Evolutionary conservation across 1,140 invertebrate genomes (phyloP).

Genomic region (Pomacea maculata): DNA sequence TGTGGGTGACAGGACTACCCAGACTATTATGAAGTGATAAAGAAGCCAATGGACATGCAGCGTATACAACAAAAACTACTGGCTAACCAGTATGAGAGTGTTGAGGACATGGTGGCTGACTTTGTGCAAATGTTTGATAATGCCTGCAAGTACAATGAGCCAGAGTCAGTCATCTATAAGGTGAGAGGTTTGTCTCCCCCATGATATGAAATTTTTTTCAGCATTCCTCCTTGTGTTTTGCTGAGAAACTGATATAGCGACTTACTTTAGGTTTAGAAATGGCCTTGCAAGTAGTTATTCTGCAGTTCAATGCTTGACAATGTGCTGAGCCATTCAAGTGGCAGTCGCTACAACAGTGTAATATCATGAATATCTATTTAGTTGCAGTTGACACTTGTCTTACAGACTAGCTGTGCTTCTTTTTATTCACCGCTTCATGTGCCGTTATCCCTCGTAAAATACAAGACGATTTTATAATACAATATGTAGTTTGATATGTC

Average conservation of each 20-base stretch:
- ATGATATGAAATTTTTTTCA: not conserved
- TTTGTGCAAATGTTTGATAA: slow-evolving; percentile 99
- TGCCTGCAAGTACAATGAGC: slow-evolving; percentile 99
- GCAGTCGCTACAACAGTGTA: no score
- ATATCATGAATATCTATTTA: no score
- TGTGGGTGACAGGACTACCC: slow-evolving; percentile 80
- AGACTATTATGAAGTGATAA: slow-evolving; percentile 98
- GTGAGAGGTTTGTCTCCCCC: slow-evolving; percentile 56
- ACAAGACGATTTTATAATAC: not conserved
- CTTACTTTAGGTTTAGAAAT: not conserved
- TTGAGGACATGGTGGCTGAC: slow-evolving; percentile 92
- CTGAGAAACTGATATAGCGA: not conserved
- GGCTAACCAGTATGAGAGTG: slow-evolving; percentile 78
- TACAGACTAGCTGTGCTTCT: no score
- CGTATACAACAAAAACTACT: slow-evolving; percentile 90
- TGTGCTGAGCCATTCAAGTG: not conserved
- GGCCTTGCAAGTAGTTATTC: not conserved
- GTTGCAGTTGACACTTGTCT: no score
- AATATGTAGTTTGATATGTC: not conserved
- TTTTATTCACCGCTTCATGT: no score
- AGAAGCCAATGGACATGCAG: slow-evolving; percentile 97
- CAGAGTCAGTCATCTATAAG: slow-evolving; percentile 98
- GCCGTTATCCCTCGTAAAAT: not conserved
- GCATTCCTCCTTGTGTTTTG: not conserved
- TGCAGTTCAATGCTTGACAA: not conserved